A percentile compares a stretch with the other conserved stretches of the same genome.
These are phyloP conservation scores for Bufo bufo DNA, from an alignment of 2,113 vertebrate species.

Conservation along the genomic window DNA sequence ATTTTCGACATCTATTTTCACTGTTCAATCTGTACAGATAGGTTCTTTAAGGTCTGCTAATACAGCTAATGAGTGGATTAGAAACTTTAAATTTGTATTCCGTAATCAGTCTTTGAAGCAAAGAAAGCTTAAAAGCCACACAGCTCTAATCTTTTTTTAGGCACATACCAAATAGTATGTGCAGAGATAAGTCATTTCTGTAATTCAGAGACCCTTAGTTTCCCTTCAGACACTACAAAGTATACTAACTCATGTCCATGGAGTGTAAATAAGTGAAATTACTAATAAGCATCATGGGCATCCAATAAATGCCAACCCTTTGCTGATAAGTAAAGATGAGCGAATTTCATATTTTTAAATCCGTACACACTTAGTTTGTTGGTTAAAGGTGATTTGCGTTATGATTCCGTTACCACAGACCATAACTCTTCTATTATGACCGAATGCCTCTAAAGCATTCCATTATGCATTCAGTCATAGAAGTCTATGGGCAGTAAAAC, in stretches of 20 bases:
- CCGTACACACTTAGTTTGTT: too few relatives aligned
- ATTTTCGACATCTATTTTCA: not conserved
- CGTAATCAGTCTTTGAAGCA: not conserved
- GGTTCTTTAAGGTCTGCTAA: slow-evolving; percentile 41
- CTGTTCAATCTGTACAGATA: slow-evolving; percentile 11
- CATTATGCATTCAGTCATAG: too few relatives aligned
- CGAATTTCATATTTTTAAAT: too few relatives aligned
- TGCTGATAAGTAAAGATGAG: too few relatives aligned
- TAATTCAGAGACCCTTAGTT: not conserved
- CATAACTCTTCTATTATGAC: too few relatives aligned
- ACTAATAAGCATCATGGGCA: too few relatives aligned
- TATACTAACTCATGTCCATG: not conserved
- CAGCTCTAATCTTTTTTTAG: not conserved
- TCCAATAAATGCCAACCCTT: too few relatives aligned
- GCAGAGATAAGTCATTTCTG: not conserved
- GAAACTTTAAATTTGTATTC: slow-evolving; percentile 21
- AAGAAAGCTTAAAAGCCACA: not conserved
- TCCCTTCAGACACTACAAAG: not conserved
- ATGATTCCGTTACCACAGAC: too few relatives aligned
- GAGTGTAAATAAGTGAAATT: too few relatives aligned
- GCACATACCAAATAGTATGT: not conserved
- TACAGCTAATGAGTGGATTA: slow-evolving; percentile 19
- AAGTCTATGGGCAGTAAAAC: too few relatives aligned
- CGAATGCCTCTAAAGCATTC: too few relatives aligned
- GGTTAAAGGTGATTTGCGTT: too few relatives aligned